Evolutionary conservation across 1,140 invertebrate genomes (phyloP), one percentile per base, ranked within the genome.

Genomic region (Rhynchophorus ferrugineus): DNA sequence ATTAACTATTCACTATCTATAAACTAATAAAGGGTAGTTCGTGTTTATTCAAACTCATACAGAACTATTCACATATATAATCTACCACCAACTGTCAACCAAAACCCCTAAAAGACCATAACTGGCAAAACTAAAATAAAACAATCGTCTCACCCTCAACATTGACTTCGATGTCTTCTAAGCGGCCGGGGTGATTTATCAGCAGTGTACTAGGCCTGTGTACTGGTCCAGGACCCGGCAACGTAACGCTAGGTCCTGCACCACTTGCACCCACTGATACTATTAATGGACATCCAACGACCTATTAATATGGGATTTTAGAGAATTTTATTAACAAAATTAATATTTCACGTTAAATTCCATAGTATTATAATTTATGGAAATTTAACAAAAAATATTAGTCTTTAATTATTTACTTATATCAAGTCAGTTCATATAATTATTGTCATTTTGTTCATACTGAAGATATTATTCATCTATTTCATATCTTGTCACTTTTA

Each of bases 101-200:
- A 29, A 29, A 29, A 5, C 5, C 24, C 24, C n/a, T n/a, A n/a
- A n/a, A n/a, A n/a, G n/a, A n/a, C n/a, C n/a, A n/a, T n/a, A n/a
- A n/a, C n/a, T n/a, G n/a, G n/a, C n/a, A n/a, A n/a, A n/a, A n/a
- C n/a, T n/a, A n/a, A n/a, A n/a, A n/a, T n/a, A 6, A 29, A 29
- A 29, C 24, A 29, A 29, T 5, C 11, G 24, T 5, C 76, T 80
- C 80, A 94, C 90, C 90, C 83, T 93, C 89, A 74, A 94, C 87
- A 76, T 91, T 90, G 64, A 94, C 88, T 81, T 92, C 89, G 67
- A 94, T 84, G 73, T 94, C 90, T 67, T 93, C 88, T 61, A 92
- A 78, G 64, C 84, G 83, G 69, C 88, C 87, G 48, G 84, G 80
- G 72, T 83, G 80, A 70, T 81, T 81, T 54, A 83, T 76, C 47